Conservation (phyloP, 2,888 invertebrate species). For the Stenodera caucasica region DNA sequence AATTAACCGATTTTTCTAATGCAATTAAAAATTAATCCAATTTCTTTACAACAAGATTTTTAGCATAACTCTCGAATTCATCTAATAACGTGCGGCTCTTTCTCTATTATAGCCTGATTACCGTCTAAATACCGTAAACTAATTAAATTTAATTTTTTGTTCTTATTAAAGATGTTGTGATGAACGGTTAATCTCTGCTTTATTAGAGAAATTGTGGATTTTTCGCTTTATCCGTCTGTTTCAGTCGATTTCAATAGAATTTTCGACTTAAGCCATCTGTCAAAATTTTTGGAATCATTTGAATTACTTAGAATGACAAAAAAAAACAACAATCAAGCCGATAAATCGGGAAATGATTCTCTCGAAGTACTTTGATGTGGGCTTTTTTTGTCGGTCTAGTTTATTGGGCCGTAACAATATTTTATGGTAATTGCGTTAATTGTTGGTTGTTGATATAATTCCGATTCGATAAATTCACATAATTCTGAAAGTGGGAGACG, state of each 20-base stretch:
- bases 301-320: too few relatives aligned
- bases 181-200: background rate
- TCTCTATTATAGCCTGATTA: conserved; percentile 13
- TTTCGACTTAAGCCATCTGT: too few relatives aligned
- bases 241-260: too few relatives aligned
- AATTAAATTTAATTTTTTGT: conserved; percentile 2
- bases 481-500: conserved; percentile 13
- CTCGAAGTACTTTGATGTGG: background rate
- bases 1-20: background rate
- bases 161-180: background rate
- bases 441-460: conserved; percentile 7
- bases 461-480: conserved; percentile 24
- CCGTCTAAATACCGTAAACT: conserved; percentile 20
- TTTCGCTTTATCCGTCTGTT: too few relatives aligned
- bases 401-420: background rate
- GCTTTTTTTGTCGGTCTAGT: background rate
- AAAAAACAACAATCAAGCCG: too few relatives aligned
- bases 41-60: background rate
- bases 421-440: conserved; percentile 1
- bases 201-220: background rate
- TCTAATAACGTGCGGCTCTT: conserved; percentile 13
- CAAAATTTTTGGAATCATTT: too few relatives aligned
- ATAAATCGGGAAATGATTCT: background rate
- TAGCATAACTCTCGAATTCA: background rate
- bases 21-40: background rate